Conservation (phyloP, 2,797 vertebrate genomes). For the Karalla daura region DNA sequence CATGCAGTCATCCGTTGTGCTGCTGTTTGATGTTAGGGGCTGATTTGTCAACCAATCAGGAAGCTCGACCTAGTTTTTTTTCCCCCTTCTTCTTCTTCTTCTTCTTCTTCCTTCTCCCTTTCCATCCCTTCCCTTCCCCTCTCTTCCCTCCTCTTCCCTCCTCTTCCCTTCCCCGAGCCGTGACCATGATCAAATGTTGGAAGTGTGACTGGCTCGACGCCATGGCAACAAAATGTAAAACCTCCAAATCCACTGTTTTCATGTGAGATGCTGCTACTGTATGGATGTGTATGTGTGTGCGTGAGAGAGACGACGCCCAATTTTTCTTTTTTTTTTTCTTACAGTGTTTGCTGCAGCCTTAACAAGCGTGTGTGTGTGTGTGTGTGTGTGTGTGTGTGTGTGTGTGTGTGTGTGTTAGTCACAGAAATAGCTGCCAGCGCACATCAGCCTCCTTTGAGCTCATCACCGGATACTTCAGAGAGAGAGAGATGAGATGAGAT, state of each 20-base stretch:
- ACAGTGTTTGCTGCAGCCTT: conserved; percentile 24
- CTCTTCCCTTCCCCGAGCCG: conserved; percentile 11
- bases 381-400: conserved; percentile 25
- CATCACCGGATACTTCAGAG: conserved; percentile 71
- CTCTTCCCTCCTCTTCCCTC: not conserved
- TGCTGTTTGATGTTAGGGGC: conserved; percentile 27
- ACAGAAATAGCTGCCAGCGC: conserved; percentile 62
- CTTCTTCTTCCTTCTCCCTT: too few relatives aligned
- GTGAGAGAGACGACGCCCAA: conserved; percentile 1
- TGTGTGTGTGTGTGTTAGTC: conserved; percentile 38
- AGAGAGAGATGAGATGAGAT: conserved; percentile 68
- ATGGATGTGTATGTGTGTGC: not conserved
- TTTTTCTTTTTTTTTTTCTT: not conserved
- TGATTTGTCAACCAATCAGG: conserved; percentile 54
- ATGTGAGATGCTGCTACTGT: not conserved
- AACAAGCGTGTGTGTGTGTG: conserved; percentile 12
- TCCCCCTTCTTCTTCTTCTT: not conserved
- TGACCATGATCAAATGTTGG: conserved; percentile 31
- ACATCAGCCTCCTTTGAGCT: conserved; percentile 69
- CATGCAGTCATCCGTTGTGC: conserved; percentile 4
- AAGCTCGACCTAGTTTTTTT: conserved; percentile 43
- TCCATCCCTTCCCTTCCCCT: too few relatives aligned
- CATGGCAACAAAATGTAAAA: not conserved
- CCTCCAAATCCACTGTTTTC: not conserved
- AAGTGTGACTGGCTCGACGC: conserved; percentile 15